Percentiles rank a stretch among this genome's conserved stretches.
Conservation (phyloP, 2,797 vertebrate genomes). For the Neostethus bicornis region DNA sequence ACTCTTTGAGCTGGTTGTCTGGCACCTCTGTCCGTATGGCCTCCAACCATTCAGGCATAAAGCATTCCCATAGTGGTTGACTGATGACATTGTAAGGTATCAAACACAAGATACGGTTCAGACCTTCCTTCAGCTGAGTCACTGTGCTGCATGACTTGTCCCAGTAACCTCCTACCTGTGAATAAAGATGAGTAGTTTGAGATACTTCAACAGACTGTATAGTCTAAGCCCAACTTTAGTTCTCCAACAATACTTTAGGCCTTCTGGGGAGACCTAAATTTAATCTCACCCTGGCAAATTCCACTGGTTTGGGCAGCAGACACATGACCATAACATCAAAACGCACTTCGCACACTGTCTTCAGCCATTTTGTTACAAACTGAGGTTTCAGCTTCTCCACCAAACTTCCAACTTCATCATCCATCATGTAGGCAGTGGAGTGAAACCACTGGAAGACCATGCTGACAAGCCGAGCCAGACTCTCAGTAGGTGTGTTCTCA, state of each 20-base stretch:
- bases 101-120: conserved; percentile 96
- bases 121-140: conserved; percentile 95
- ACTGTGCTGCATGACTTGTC: conserved; percentile 96
- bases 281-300: conserved; percentile 92
- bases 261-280: background rate
- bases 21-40: conserved; percentile 96
- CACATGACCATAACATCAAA: conserved; percentile 99
- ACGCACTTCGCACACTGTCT: conserved; percentile 96
- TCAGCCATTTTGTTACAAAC: conserved; percentile 99
- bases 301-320: conserved; percentile 97
- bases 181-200: background rate
- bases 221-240: background rate
- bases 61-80: conserved; percentile 97
- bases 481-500: conserved; percentile 98
- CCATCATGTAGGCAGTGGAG: conserved; percentile 99
- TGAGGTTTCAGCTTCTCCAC: conserved; percentile 98
- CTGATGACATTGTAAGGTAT: conserved; percentile 98
- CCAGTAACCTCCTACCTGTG: conserved; percentile 97
- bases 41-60: conserved; percentile 99
- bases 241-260: background rate
- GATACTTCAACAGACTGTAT: no score
- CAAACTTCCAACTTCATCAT: conserved; percentile 97
- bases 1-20: conserved; percentile 94
- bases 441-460: conserved; percentile 99
- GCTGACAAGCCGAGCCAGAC: conserved; percentile 94